These are phyloP conservation scores for Heliocidaris erythrogramma DNA, from an alignment of 35 echinoderm and acorn worm genomes.

Conservation along the genomic window DNA sequence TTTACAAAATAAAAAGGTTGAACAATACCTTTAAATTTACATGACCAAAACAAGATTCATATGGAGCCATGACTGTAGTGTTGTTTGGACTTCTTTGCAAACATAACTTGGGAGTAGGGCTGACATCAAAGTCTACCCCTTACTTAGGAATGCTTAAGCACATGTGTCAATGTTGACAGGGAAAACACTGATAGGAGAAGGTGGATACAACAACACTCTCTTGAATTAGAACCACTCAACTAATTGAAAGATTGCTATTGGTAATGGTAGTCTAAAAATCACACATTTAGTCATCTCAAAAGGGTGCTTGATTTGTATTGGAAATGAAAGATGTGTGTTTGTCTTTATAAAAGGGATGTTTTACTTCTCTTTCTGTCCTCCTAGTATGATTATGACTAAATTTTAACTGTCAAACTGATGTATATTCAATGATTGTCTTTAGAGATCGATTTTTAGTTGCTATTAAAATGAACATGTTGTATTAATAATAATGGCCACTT, in stretches of 20 bases:
- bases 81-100: background rate
- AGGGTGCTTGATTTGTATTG: background rate
- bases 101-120: background rate
- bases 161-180: conserved; percentile 10
- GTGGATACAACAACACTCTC: background rate
- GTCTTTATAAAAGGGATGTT: background rate
- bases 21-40: background rate
- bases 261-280: background rate
- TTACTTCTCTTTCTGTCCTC: no score
- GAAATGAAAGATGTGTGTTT: background rate
- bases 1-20: no score
- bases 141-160: background rate
- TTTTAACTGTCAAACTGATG: no score
- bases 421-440: no score
- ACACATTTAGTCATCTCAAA: background rate
- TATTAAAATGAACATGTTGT: no score
- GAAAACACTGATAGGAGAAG: background rate
- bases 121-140: background rate
- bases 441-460: no score
- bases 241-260: background rate
- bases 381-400: no score
- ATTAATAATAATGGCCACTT: no score
- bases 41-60: background rate
- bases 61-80: background rate
- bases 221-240: background rate